Evolutionary conservation across 2,797 vertebrate genomes (phyloP), one percentile per base, ranked within the genome.

Genomic region (Trachops cirrhosus): DNA sequence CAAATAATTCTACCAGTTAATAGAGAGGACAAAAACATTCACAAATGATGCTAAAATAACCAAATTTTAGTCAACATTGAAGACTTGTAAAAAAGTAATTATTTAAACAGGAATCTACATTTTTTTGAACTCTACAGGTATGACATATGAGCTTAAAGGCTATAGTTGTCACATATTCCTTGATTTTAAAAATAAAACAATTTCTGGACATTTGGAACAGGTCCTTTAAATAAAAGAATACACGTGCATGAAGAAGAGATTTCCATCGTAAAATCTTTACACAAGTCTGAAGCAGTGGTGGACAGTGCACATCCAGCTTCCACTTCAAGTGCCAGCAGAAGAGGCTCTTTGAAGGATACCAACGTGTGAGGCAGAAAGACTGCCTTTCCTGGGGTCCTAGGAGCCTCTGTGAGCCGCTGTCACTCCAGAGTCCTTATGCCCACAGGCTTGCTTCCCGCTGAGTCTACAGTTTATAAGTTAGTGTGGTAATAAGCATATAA

Each of bases 161-260:
- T 95, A 34, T 73, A 79, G 89, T 18, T 89, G 59, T 57, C 84
- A 80, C 19, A 86, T 19, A 52, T 91, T 92, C n/a, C 77, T 79
- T 93, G 41, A 92, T 86, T 94, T 94, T 62, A 62, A 90, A 96
- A 94, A 91, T 83, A 91, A 89, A 96, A 80, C 52, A 75, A 83
- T 70, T 59, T 59, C 29, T 59, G 21, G 77, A 85, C 48, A 37
- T 79, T 94, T 75, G 91, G 10, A 71, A 92, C 0, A 73, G 52
- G 70, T n/a, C 24, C 18, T 92, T 75, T 70, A 54, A 91, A 71
- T 91, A 77, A 92, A 83, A 87, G 67, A 92, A 88, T 44, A 85
- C 46, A 89, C 5, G 64, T 41, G 18, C 73, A 46, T 1, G 26
- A 68, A 57, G 19, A 94, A 29, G n/a, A 89, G 92, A 90, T 52